Base-by-base conservation (phyloP, 2,888 invertebrate genomes). In the Agriotes lineatus region DNA sequence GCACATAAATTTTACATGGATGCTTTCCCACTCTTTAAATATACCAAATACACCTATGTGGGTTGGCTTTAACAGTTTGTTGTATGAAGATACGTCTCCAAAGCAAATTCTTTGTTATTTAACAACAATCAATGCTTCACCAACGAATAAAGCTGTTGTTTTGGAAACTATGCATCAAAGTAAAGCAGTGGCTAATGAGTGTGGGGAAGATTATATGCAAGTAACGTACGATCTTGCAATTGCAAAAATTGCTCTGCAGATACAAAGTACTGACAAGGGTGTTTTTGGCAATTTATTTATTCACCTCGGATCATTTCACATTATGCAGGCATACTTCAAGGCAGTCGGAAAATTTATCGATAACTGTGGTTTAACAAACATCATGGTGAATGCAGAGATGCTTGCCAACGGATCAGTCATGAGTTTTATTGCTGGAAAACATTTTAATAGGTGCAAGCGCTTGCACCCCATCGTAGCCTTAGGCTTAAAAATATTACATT, bases 101-200 rank as follows among this genome's bases (percentile, higher is more conserved):
- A 69, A 57, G 14, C 74, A 78, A 70, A 74, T 66, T 45, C 60
- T 76, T 35, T 57, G 58, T 19, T 78, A 78, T 59, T 54, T 78
- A 30, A 71, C 75, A 9, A 70, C 45, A 56, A 78, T 78, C 12
- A 77, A 78, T 66, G 25, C 61, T 44, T 71, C 77, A 45, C 76
- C 74, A n/a, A 76, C 77, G 22, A 58, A 73, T 68, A 61, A 39
- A 25, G 64, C 70, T 18, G 74, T 76, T 50, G 70, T 75, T 18
- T 35, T 58, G 33, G 69, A 74, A 58, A 75, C 72, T 19, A 63
- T 74, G 69, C 42, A 45, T 44, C 35, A 52, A 68, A 63, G 48
- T 35, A 9, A 66, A 35, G 39, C 60, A 67, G 50, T 61, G 37
- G 72, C 72, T 45, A 19, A 20, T 5, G 73, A 74, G 52, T 73